A percentile compares a stretch with the other conserved stretches of the same genome.
Conservation (phyloP, 2,888 invertebrate genomes). For the Plebejus argus region DNA sequence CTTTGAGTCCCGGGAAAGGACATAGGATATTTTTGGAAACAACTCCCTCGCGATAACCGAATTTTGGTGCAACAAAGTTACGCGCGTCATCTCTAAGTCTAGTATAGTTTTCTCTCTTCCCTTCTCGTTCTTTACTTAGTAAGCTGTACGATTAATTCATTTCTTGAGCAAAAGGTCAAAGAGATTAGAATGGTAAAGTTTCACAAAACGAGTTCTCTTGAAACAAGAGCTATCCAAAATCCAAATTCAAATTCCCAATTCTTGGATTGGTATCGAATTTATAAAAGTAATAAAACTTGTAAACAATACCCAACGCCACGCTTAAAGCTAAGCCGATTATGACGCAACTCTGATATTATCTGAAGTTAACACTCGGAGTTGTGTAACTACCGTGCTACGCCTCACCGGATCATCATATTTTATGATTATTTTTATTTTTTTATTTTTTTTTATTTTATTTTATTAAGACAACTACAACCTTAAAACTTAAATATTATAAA, state of each 20-base stretch:
- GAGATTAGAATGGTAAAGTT: not conserved
- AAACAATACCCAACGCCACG: not conserved
- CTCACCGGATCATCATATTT: slow-evolving; percentile 6
- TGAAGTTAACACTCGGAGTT: slow-evolving; percentile 9
- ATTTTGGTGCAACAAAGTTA: too few relatives aligned
- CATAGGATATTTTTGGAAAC: too few relatives aligned
- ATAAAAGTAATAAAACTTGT: slow-evolving; percentile 19
- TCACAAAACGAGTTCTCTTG: slow-evolving; percentile 7
- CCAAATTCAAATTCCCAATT: not conserved
- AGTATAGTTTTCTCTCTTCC: too few relatives aligned
- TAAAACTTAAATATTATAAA: too few relatives aligned
- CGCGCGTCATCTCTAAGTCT: too few relatives aligned
- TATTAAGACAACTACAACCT: too few relatives aligned
- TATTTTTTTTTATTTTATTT: too few relatives aligned
- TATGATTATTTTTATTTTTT: too few relatives aligned
- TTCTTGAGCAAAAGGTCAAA: not conserved
- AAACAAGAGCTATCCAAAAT: not conserved
- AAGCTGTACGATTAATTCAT: too few relatives aligned
- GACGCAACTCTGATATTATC: slow-evolving; percentile 11
- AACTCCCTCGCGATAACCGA: too few relatives aligned
- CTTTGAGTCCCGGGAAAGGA: too few relatives aligned
- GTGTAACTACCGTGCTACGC: slow-evolving; percentile 14
- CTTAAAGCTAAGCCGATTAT: slow-evolving; percentile 12
- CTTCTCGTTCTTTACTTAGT: too few relatives aligned
- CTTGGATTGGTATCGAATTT: slow-evolving; percentile 15